These are phyloP conservation scores for Morpho achilles DNA, from an alignment of 2,888 invertebrate species.

Conservation along the genomic window DNA sequence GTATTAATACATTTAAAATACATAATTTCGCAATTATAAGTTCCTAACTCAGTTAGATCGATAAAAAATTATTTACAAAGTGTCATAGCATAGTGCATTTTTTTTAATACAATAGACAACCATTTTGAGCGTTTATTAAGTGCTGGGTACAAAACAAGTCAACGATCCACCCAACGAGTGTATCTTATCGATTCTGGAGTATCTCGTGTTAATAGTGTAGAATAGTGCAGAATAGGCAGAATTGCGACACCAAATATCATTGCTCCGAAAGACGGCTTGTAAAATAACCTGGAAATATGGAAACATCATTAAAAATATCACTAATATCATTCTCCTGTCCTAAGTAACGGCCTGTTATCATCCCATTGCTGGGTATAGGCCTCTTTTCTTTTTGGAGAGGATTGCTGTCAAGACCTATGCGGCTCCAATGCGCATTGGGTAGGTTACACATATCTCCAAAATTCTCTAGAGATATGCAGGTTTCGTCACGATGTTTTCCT, in stretches of 20 bases:
- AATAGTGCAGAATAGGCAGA: slow-evolving; percentile 61
- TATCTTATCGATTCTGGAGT: slow-evolving; percentile 38
- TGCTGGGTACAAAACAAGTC: slow-evolving; percentile 28
- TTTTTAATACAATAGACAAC: neutral
- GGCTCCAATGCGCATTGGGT: too few species aligned
- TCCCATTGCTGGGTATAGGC: too few species aligned
- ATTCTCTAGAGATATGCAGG: too few species aligned
- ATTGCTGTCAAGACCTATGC: too few species aligned
- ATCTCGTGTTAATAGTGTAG: slow-evolving; percentile 50
- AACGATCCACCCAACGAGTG: slow-evolving; percentile 34
- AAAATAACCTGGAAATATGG: slow-evolving; percentile 47
- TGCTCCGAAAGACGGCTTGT: slow-evolving; percentile 59
- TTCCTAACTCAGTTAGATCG: neutral
- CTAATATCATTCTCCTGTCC: too few species aligned
- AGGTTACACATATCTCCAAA: too few species aligned
- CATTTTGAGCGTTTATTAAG: neutral
- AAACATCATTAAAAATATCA: neutral
- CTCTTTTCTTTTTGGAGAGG: too few species aligned
- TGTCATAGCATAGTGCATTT: neutral
- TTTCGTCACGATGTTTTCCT: too few species aligned
- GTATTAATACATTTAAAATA: neutral
- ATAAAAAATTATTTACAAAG: too few species aligned
- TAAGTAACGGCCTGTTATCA: too few species aligned
- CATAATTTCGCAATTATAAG: neutral
- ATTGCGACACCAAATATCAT: slow-evolving; percentile 50